Conservation (phyloP, 2,888 invertebrate genomes). For the Tanaodytes sp. region DNA sequence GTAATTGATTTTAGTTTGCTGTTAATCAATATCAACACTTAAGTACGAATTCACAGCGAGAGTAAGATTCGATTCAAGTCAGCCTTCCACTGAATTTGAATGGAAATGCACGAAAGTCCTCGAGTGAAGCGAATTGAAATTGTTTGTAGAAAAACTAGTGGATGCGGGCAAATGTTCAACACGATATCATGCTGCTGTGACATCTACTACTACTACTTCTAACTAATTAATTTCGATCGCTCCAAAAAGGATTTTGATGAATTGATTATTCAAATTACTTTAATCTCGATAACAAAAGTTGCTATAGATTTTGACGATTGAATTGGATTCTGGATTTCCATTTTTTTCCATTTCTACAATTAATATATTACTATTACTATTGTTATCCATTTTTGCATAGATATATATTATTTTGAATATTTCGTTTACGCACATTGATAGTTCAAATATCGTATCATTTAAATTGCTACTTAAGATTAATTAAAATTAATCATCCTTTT, state of each 20-base stretch:
- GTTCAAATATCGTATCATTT: too few relatives aligned
- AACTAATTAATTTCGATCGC: constrained; percentile 20
- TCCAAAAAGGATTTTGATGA: constrained; percentile 22
- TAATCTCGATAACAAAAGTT: too few relatives aligned
- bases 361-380: too few relatives aligned
- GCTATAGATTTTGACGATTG: too few relatives aligned
- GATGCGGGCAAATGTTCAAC: constrained; percentile 39
- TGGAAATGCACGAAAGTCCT: constrained; percentile 37
- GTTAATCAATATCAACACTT: background rate
- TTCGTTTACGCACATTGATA: constrained; percentile 4
- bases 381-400: too few relatives aligned
- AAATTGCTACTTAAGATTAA: too few relatives aligned
- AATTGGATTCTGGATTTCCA: too few relatives aligned
- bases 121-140: constrained; percentile 34
- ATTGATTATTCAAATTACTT: too few relatives aligned
- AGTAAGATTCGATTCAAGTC: constrained; percentile 17
- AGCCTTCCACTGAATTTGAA: constrained; percentile 20
- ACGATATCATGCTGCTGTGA: constrained; percentile 39
- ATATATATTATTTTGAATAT: constrained; percentile 6
- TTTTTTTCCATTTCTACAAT: too few relatives aligned
- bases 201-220: constrained; percentile 35
- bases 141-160: constrained; percentile 32
- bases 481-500: constrained; percentile 10
- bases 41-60: constrained; percentile 18
- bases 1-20: background rate